Evolutionary conservation across 2,113 vertebrate genomes (phyloP).

Genomic region (Crocuta crocuta): DNA sequence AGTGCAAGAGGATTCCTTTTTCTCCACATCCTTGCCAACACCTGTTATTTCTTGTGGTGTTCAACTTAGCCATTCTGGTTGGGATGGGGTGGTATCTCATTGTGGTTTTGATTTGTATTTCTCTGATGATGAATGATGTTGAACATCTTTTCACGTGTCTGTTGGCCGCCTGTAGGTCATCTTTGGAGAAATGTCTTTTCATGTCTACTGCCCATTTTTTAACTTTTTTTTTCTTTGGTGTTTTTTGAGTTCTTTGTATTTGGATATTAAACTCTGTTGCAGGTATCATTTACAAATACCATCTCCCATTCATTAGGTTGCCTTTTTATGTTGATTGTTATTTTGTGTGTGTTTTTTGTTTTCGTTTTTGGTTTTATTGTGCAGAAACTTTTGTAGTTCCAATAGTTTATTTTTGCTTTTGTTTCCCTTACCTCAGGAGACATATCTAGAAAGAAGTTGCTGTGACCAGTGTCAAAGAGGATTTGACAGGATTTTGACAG

Average conservation of each 20-base stretch:
- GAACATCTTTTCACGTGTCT: not conserved
- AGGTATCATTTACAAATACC: not conserved
- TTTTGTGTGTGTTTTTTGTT: no score
- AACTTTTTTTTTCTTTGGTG: not conserved
- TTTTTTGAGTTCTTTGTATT: not conserved
- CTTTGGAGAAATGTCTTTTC: not conserved
- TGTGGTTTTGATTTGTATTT: not conserved
- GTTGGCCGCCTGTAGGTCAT: not conserved
- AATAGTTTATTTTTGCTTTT: not conserved
- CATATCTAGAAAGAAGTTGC: not conserved
- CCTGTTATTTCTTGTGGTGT: not conserved
- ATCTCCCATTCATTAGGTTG: not conserved
- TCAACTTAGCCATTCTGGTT: not conserved
- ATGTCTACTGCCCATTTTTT: not conserved
- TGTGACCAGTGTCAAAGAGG: not conserved
- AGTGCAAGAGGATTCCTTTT: not conserved
- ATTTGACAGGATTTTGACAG: no score
- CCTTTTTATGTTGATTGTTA: not conserved
- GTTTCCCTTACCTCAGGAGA: not conserved
- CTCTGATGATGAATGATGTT: not conserved
- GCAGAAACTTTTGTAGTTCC: not conserved
- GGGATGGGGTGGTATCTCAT: not conserved
- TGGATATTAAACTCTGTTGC: not conserved
- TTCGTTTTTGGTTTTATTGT: not conserved
- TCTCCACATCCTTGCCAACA: not conserved